Base-by-base conservation (phyloP, 2,113 vertebrate species). In the Campylomormyrus numenius region DNA sequence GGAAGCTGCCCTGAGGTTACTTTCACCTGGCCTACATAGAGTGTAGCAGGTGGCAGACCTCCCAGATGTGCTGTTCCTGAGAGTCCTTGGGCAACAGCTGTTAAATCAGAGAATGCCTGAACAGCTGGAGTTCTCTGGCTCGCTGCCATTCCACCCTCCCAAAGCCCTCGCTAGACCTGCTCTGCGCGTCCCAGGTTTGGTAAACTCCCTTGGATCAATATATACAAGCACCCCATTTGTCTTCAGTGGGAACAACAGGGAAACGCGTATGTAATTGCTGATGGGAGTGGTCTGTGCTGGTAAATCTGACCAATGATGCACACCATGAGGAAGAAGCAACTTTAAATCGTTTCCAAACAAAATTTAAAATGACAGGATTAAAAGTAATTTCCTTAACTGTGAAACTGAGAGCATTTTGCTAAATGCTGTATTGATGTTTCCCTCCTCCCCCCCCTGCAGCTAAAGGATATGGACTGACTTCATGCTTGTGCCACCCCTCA, bases 21-120 rank as follows among this genome's bases (percentile, higher is more conserved):
- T 35, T 86, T 91, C 90, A 89, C 87, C 90, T 91, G 88, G 70
- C 85, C 89, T 66, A 48, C 87, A 58, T 89, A 80, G 91, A 80
- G 91, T 62, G 84, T 92, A 89, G 88, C 91, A 93, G 91, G 92
- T 93, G 91, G 88, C 91, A 89, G 86, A 53, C 88, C 52, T 89
- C 89, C 92, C 90, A 90, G 88, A 92, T 93, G 92, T 92, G 90
- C 53, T 42, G 66, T 90, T 91, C 89, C 77, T 88, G 85, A 42
- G 90, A 90, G 85, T 89, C 89, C 86, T 35, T 90, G 90, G 91
- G 89, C 89, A 85, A 77, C 91, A 90, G 91, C 89, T 93, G 89
- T 89, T 88, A 85, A 88, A 53, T 88, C 90, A 74, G 39, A 45
- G 89, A 87, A 42, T 42, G 88, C 88, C 90, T 86, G 89, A 91